Evolutionary conservation across 35 echinoderm and acorn worm species (phyloP), one percentile per base, ranked within the genome.

Genomic region (Patiria miniata): DNA sequence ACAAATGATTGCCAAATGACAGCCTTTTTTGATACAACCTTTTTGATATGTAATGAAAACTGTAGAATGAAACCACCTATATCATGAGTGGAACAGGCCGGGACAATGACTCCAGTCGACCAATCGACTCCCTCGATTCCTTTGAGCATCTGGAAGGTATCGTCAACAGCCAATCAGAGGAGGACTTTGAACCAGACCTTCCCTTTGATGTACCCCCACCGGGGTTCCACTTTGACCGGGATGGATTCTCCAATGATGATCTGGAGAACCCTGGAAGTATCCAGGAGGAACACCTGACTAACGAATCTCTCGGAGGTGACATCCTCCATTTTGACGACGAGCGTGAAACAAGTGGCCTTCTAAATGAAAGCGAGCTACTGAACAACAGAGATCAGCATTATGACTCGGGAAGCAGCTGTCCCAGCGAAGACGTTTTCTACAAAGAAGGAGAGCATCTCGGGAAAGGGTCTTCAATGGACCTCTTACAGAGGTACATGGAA

Each of bases 401-500:
- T 29, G 80, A 79, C 22, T 93, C 81, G 1, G 80, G 80, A 15
- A 52, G 47, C 54, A 39, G 39, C 29, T 73, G 69, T 55, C 55
- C 77, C 15, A 77, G 47, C 15, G 85, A 79, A 40, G 40, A 87
- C 53, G 51, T 60, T 39, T 29, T 52, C 8, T 7, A 4, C 18
- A 37, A 38, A 22, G 30, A 61, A 38, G 40, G 37, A n/a, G 32
- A 83, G 18, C 40, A 42, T 22, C 52, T 37, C 76, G 38, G 40
- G 83, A 59, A 87, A 0, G 51, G 47, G 5, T 81, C 84, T 12
- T 83, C 81, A 14, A 69, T 68, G 29, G 50, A 77, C 36, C 44
- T 90, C n/a, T 76, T 90, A 68, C 58, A 77, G 68, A 83, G 47
- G 65, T 90, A 90, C 88, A 90, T 90, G 88, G 57, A 90, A 61